Evolutionary conservation across 2,797 vertebrate species (phyloP).

Genomic region (Enteromius afrohamiltoni): DNA sequence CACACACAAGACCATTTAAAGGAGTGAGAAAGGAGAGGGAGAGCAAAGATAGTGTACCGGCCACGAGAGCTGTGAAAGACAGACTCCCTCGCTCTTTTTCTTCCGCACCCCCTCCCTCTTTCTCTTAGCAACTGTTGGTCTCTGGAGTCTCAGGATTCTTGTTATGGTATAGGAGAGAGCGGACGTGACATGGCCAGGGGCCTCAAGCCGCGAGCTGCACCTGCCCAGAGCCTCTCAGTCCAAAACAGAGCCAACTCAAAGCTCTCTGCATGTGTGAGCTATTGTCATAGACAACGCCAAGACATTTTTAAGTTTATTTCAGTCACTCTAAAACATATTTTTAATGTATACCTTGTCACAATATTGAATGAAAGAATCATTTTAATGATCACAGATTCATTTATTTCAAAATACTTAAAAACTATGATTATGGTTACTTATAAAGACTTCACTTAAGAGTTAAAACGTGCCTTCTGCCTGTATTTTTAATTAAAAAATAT

Average conservation of each 20-base stretch:
- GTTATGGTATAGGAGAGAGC: slow-evolving; percentile 21
- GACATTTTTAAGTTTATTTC: background rate
- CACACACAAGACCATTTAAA: slow-evolving; percentile 67
- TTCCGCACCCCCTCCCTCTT: slow-evolving; percentile 22
- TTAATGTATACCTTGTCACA: background rate
- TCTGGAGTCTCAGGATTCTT: slow-evolving; percentile 21
- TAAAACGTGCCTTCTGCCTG: background rate
- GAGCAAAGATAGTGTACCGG: slow-evolving; percentile 61
- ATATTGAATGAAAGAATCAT: background rate
- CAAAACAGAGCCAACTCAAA: background rate
- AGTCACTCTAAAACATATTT: background rate
- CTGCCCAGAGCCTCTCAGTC: slow-evolving; percentile 33
- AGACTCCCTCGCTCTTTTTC: slow-evolving; percentile 48
- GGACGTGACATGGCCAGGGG: slow-evolving; percentile 39
- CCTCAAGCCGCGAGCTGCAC: slow-evolving; percentile 39
- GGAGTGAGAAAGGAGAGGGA: slow-evolving; percentile 63
- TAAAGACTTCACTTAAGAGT: background rate
- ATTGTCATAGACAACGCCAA: background rate
- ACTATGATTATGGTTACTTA: background rate
- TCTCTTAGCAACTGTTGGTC: slow-evolving; percentile 53
- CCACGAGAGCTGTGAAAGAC: slow-evolving; percentile 69
- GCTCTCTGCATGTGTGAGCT: background rate
- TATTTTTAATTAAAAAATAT: background rate
- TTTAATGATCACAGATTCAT: background rate
- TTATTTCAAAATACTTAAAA: background rate